Conservation (phyloP, 2,888 invertebrate genomes). For the Scaptomyza parva region DNA sequence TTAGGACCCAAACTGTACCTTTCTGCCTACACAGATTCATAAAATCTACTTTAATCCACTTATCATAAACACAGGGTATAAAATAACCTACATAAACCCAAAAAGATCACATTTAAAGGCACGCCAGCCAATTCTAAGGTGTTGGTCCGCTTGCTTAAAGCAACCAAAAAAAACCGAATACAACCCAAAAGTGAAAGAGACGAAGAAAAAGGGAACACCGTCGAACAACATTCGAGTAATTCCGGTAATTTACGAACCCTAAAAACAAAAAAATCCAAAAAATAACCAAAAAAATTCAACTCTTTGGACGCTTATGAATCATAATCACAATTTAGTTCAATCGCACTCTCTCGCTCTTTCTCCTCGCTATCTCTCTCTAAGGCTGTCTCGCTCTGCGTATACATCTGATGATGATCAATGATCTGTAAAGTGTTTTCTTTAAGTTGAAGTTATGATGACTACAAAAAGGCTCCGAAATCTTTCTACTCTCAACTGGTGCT, state of each 20-base stretch:
- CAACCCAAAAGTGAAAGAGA: conserved; percentile 29
- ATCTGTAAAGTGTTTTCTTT: conserved; percentile 80
- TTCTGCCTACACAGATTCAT: not conserved
- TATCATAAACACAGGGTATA: not conserved
- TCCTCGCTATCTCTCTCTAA: conserved; percentile 3
- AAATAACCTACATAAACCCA: not conserved
- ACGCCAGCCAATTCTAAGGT: conserved; percentile 69
- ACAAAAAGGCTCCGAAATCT: conserved; percentile 38
- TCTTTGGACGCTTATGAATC: conserved; percentile 72
- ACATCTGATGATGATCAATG: conserved; percentile 81
- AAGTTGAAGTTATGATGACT: conserved; percentile 59
- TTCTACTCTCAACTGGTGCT: conserved; percentile 7
- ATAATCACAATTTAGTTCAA: conserved; percentile 69
- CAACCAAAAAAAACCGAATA: not conserved
- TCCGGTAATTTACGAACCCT: conserved; percentile 74
- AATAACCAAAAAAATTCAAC: conserved; percentile 34
- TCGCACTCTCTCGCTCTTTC: conserved; percentile 7
- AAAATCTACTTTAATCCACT: not conserved
- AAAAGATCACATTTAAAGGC: conserved; percentile 63
- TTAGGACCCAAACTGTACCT: not conserved
- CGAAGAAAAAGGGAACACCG: conserved; percentile 28
- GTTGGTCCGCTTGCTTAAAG: conserved; percentile 63
- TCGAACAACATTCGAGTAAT: conserved; percentile 67
- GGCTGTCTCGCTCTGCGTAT: conserved; percentile 23
- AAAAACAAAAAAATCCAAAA: conserved; percentile 33